A percentile compares a stretch with the other conserved stretches of the same genome.
Conservation (phyloP, 2,888 invertebrate genomes). For the Caenorhabditis plicata region DNA sequence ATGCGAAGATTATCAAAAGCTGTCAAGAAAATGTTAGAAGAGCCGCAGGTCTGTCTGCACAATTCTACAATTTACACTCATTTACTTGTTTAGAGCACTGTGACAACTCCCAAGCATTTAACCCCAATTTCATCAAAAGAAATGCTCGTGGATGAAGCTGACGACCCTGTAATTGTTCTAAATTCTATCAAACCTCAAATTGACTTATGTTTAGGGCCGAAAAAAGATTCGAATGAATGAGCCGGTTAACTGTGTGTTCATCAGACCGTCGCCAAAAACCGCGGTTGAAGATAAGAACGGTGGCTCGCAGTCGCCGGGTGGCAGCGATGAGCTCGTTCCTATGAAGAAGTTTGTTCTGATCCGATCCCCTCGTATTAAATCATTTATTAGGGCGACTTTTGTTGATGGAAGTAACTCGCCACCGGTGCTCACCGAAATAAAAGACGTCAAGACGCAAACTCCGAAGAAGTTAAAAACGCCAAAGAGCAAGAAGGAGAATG, state of each 20-base stretch:
- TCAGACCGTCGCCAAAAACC: constrained; percentile 12
- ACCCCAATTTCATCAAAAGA: constrained; percentile 4
- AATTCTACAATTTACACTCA: neutral
- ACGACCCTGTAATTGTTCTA: neutral
- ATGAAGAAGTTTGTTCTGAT: too few species aligned
- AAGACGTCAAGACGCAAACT: too few species aligned
- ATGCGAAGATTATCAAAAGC: constrained; percentile 5
- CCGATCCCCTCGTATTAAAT: too few species aligned
- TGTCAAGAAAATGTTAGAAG: constrained; percentile 4
- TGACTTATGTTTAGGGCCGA: neutral
- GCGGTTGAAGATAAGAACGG: neutral
- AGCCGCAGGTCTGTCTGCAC: constrained; percentile 1
- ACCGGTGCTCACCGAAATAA: too few species aligned
- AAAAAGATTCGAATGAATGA: constrained; percentile 25
- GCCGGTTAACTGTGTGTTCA: constrained; percentile 31
- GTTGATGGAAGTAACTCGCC: too few species aligned
- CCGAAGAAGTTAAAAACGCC: too few species aligned
- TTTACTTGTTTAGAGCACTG: constrained; percentile 11
- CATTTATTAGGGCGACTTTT: too few species aligned
- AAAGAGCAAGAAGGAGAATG: too few species aligned
- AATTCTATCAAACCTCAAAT: neutral
- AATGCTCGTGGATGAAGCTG: neutral
- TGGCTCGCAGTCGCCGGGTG: too few species aligned
- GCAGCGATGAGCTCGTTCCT: too few species aligned
- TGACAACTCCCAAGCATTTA: constrained; percentile 21